Evolutionary conservation across 2,797 vertebrate genomes (phyloP), one percentile per base, ranked within the genome.

Genomic region (Pseudotriccus pelzelni): DNA sequence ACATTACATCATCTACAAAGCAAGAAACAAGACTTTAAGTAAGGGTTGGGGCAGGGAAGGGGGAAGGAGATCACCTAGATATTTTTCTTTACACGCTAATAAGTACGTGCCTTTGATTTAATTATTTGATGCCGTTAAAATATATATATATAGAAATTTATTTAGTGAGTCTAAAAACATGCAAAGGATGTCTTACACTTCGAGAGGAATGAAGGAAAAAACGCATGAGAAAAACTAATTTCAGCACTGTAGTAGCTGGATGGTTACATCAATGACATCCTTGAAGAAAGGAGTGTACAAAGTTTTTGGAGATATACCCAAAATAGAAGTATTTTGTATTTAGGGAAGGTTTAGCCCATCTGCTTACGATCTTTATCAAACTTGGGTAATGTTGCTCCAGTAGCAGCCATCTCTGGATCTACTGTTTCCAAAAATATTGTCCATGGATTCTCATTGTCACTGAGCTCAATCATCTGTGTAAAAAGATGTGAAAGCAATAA

Each of bases 361-460:
- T 75, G 98, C 99, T 99, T 98, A 99, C 99, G 99, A 97, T 99
- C 99, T 99, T 99, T 99, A 98, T 99, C 99, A 95, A 99, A 99
- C 98, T 99, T 99, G 96, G 99, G 99, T 98, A 99, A 98, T 16
- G 99, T 99, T 82, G 99, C 99, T 79, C 99, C 99, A 30, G 99
- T 99, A 98, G 99, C 99, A 13, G 99, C 99, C 99, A 99, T 98
- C 98, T 99, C 99, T 47, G 99, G 99, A 97, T 99, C 99, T 88
- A 99, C 99, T 2, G 99, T 99, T 97, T 99, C 99, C 98, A 99
- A 98, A 98, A 99, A 99, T 98, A 99, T 99, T 98, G 99, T 99
- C 99, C 99, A 99, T 28, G 99, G 99, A 97, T 99, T 99, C 97
- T 99, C 99, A 75, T 99, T 99, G 98, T 99, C 99, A 91, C 99